Evolutionary conservation across 2,888 invertebrate species (phyloP).

Genomic region (Epirrhoe alternata): DNA sequence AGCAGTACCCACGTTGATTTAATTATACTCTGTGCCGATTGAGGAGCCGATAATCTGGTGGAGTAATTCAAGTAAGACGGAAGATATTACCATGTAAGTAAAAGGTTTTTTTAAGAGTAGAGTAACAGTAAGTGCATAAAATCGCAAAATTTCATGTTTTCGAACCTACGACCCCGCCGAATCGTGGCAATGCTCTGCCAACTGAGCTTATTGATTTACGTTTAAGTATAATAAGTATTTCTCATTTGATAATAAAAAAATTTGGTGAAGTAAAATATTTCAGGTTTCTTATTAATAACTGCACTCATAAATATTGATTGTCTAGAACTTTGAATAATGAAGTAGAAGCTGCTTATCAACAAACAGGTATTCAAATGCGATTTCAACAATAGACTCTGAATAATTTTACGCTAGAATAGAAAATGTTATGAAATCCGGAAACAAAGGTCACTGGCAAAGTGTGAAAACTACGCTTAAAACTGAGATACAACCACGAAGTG

Average conservation of each 20-base stretch:
- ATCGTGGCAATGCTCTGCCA: too few species aligned
- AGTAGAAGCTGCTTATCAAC: constrained; percentile 13
- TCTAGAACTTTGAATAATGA: constrained; percentile 1
- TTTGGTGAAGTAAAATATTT: neutral
- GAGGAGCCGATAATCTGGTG: constrained; percentile 18
- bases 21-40: constrained; percentile 27
- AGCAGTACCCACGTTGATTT: constrained; percentile 24
- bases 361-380: constrained; percentile 13
- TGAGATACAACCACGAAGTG: too few species aligned
- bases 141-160: too few species aligned
- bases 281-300: constrained; percentile 10
- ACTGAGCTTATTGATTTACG: too few species aligned
- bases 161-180: too few species aligned
- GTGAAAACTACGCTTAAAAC: too few species aligned
- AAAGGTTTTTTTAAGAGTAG: neutral
- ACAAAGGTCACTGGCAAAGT: constrained; percentile 1
- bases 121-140: too few species aligned
- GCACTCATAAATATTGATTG: constrained; percentile 19
- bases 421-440: constrained; percentile 2
- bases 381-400: constrained; percentile 12
- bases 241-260: too few species aligned
- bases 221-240: neutral
- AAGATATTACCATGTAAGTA: neutral
- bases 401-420: constrained; percentile 1
- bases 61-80: constrained; percentile 2